Conservation (phyloP, 2,113 vertebrate genomes). For the Cyanistes caeruleus region DNA sequence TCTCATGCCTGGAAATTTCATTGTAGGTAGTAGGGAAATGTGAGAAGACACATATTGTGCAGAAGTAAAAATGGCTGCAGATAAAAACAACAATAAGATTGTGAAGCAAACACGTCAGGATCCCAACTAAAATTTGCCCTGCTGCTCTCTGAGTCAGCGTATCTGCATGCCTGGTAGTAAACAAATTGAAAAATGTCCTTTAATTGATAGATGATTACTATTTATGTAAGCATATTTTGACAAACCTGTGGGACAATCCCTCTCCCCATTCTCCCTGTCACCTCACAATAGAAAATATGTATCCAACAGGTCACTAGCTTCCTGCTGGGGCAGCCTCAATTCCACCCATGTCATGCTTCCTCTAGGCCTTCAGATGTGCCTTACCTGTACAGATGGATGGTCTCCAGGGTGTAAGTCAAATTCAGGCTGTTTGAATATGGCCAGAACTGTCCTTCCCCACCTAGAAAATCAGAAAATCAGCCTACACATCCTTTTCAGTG, state of each 20-base stretch:
- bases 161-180: background rate
- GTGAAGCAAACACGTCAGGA: background rate
- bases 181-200: background rate
- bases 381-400: background rate
- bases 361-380: background rate
- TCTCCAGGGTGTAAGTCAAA: background rate
- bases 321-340: background rate
- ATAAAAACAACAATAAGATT: background rate
- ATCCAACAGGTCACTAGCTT: background rate
- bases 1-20: background rate
- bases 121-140: background rate
- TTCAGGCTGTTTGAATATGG: background rate
- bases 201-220: background rate
- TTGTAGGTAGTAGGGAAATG: background rate
- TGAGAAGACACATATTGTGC: background rate
- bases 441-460: background rate
- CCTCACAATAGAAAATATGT: rapidly evolving
- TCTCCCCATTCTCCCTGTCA: background rate
- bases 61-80: background rate
- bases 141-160: background rate
- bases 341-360: rapidly evolving
- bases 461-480: background rate
- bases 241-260: background rate
- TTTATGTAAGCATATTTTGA: background rate
- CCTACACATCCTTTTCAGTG: background rate